These are phyloP conservation scores for Volucella inanis DNA, from an alignment of 2,888 invertebrate genomes.

Conservation along the genomic window DNA sequence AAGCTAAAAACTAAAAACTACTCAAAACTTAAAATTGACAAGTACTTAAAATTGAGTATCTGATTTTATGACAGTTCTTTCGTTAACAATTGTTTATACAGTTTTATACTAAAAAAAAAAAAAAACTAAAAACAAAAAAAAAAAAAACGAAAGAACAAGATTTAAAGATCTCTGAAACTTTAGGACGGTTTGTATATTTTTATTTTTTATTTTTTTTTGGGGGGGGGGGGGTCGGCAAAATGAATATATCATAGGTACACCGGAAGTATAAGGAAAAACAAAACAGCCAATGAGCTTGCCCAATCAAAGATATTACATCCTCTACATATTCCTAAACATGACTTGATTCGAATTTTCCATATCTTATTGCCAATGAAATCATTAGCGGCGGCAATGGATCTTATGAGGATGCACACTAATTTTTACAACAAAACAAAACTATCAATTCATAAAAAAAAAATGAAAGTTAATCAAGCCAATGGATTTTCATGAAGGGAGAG, in stretches of 20 bases:
- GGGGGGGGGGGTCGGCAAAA: too few relatives aligned
- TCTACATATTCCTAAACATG: constrained; percentile 29
- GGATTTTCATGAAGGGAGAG: constrained; percentile 68
- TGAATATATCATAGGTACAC: constrained; percentile 16
- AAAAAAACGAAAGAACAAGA: constrained; percentile 8
- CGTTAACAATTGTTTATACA: constrained; percentile 25
- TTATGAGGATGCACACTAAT: constrained; percentile 60
- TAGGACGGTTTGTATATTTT: constrained; percentile 14
- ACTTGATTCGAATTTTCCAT: constrained; percentile 28
- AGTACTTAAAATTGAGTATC: constrained; percentile 23
- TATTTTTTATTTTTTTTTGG: too few relatives aligned
- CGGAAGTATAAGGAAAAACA: constrained; percentile 32
- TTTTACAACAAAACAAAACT: constrained; percentile 38
- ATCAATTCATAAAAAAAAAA: constrained; percentile 30
- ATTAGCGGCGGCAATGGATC: constrained; percentile 33
- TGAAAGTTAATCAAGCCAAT: constrained; percentile 63
- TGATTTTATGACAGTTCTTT: constrained; percentile 48
- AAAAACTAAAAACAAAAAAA: not conserved
- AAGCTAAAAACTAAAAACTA: constrained; percentile 45
- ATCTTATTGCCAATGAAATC: constrained; percentile 39
- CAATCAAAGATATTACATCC: constrained; percentile 43
- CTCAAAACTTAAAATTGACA: constrained; percentile 29
- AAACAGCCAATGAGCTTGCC: constrained; percentile 56
- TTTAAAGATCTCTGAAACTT: constrained; percentile 16
- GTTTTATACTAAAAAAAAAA: not conserved